Evolutionary conservation across 1,140 invertebrate species (phyloP), one percentile per base, ranked within the genome.

Genomic region (Muscidifurax raptorellus): DNA sequence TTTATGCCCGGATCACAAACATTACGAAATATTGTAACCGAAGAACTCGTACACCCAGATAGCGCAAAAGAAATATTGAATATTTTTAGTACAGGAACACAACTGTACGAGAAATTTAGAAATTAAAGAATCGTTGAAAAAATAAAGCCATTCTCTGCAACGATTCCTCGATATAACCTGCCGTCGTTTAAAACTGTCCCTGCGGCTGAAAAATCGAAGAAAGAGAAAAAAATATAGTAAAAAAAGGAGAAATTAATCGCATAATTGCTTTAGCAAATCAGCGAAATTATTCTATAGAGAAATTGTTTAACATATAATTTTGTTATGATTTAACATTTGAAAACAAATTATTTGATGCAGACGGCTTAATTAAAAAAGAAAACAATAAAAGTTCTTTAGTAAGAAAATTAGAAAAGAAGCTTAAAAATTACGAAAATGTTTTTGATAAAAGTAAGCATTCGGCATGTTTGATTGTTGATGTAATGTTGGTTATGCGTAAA

Each of bases 401-500:
- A 15, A 32, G 36, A 67, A 30, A 66, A 44, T 27, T 80, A 6
- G 78, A 80, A 69, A 67, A 80, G 15, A 28, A 18, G 2, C 22
- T 79, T 22, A 32, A 13, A 32, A 66, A 59, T 32, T 0, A 22
- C 5, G 30, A 79, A 36, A 32, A 10, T 36, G 2, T 18, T 25
- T 79, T 36, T 32, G 5, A 32, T 2, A 67, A 32, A 7, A 67
- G n/a, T 66, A 2, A 40, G 12, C 6, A 22, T 66, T 22, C n/a
- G n/a, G 47, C 44, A 30, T 79, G 59, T 67, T 36, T 66, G 2
- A 32, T 64, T 30, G 18, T 79, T 28, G 76, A 79, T 66, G 28
- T 64, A 30, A 79, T 79, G 77, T 36, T 79, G 18, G 32, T 79
- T 4, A 22, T 79, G 15, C 27, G 44, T 10, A 32, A 79, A 36